Conservation (phyloP, 1,140 invertebrate genomes). For the Zaprionus tsacasi region DNA sequence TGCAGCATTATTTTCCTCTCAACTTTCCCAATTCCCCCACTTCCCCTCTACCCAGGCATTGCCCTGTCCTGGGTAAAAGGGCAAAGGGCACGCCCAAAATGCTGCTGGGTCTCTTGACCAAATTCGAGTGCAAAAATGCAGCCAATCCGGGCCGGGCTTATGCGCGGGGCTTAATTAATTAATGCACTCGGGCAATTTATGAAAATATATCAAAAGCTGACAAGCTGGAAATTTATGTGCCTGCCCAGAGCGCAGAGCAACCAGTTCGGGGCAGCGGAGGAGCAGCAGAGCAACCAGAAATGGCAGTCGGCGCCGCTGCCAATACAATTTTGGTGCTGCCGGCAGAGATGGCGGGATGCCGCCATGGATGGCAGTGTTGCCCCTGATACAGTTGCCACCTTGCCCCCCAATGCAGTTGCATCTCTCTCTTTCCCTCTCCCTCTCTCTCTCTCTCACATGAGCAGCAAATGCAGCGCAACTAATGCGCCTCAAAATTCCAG, state of each 20-base stretch:
- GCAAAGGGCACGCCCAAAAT: neutral
- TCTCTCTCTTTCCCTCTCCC: neutral
- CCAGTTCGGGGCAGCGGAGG: conserved; percentile 29
- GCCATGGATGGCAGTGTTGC: neutral
- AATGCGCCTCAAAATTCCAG: conserved; percentile 80
- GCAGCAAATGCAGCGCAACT: conserved; percentile 82
- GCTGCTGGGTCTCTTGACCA: neutral
- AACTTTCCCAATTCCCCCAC: neutral
- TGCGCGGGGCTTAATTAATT: conserved; percentile 74
- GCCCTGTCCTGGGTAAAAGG: neutral
- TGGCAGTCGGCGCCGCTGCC: conserved; percentile 61
- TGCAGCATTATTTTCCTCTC: neutral
- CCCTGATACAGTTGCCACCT: conserved; percentile 5
- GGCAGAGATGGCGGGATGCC: conserved; percentile 7
- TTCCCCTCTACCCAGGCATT: too few species aligned
- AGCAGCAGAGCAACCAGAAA: conserved; percentile 48
- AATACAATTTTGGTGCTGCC: conserved; percentile 50
- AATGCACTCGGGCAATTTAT: conserved; percentile 83
- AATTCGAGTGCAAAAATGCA: conserved; percentile 45
- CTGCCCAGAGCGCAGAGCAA: conserved; percentile 38
- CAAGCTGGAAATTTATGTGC: conserved; percentile 81
- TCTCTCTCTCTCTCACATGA: conserved; percentile 54
- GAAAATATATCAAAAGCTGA: conserved; percentile 83
- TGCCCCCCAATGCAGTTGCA: conserved; percentile 45
- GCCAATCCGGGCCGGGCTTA: conserved; percentile 25